Evolutionary conservation across 1,140 invertebrate species (phyloP), one percentile per base, ranked within the genome.

Genomic region (Drosophila tristis): DNA sequence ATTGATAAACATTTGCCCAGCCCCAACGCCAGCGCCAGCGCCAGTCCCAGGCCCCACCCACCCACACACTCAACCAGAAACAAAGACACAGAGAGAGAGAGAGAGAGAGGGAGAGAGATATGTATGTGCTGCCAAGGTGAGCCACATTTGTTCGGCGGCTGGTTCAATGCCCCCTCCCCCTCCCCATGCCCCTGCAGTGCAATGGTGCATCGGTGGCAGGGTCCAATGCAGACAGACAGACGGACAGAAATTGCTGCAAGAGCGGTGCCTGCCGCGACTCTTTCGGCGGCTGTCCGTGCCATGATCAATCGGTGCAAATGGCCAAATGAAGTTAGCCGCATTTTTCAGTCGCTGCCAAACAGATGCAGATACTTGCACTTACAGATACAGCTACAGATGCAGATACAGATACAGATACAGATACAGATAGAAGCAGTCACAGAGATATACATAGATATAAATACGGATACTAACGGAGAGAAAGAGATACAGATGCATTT

Each of bases 71-170:
- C 20, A 49, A 55, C 31, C 29, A n/a, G 4, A 25, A 6, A 64
- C 7, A 48, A 7, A 15, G 1, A 50, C 2, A 26, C 16, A 16
- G 16, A 16, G 16, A 16, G 16, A 16, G n/a, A n/a, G 11, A 73
- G 35, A 26, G 16, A 29, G 31, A 64, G 42, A 65, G 61, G 16
- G 55, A 9, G 29, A 9, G 31, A 9, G 31, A 31, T 8, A 53
- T 44, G 49, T 73, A 64, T 60, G 62, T 79, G 48, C 16, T 61
- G 57, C 84, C 84, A 87, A 87, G 82, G 82, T 87, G 82, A 87
- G 82, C 82, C 79, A 76, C 82, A 87, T 87, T 89, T 79, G 76
- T 45, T 43, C 59, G 60, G 47, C 25, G 15, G 56, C 45, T 49
- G 72, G 61, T 82, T 73, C 78, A 78, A 66, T 82, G 79, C 51